Base-by-base conservation (phyloP, 1,140 invertebrate species). In the Magallana angulata region DNA sequence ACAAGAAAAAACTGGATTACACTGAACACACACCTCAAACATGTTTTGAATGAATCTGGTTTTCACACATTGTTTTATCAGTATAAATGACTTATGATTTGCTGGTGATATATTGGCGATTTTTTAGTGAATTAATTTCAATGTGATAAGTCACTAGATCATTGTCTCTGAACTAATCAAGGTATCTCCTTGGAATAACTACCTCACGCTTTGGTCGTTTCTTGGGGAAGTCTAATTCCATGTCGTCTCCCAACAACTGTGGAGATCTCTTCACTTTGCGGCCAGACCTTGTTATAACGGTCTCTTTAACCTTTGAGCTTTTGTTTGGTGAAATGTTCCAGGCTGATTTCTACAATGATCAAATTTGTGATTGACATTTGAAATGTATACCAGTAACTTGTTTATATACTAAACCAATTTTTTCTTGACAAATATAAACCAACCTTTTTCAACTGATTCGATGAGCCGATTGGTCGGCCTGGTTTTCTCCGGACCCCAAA, bases 181-280 rank as follows among this genome's bases (percentile, higher is more conserved):
- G 88, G 87, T 92, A 94, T 90, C 93, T 91, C 36, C 90, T 89
- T 83, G 93, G 93, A 71, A 90, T 91, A 89, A 93, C 91, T 93
- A 94, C 93, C 93, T 94, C 93, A 87, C 93, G 87, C 84, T 91
- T 91, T 0, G 92, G 91, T 58, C 93, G 88, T 57, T 89, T 89
- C 16, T 59, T 59, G 0, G 85, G 36, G 5, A 81, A 64, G 8
- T 89, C 88, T 24, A 85, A 82, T 11, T 83, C 82, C 68, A 89
- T 87, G 56, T 89, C 87, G 36, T 87, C 86, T 58, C 89, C 84
- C 82, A 82, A 80, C 85, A 90, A 80, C 59, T 88, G 83, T 5
- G 84, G 86, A 1, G 84, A 88, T 62, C 83, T 85, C 60, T 91
- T 90, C 24, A 86, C 84, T 24, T 80, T 89, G 62, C 91, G 82